Conservation (phyloP, 1,140 invertebrate species). For the Saccostrea glomerata region DNA sequence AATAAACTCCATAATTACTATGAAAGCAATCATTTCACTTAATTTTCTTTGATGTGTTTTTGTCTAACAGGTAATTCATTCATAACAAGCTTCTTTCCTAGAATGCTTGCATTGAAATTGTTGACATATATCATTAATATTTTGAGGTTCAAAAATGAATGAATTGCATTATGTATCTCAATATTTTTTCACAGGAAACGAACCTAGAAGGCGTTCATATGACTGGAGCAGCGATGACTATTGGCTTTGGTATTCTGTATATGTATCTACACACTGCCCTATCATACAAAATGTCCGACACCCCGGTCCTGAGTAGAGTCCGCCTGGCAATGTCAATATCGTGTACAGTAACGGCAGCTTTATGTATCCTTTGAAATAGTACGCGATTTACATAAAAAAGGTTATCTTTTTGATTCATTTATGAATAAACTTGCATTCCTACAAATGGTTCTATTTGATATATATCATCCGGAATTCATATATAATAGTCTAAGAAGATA, state of each 20-base stretch:
- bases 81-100: too few species aligned
- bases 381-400: background rate
- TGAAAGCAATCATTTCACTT: too few species aligned
- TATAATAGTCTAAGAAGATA: background rate
- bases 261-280: constrained; percentile 75
- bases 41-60: too few species aligned
- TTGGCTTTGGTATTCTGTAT: constrained; percentile 76
- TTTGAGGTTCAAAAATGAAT: background rate
- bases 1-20: too few species aligned
- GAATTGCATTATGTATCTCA: background rate
- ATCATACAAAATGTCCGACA: constrained; percentile 75
- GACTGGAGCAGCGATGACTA: constrained; percentile 74
- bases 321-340: constrained; percentile 64
- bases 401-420: background rate
- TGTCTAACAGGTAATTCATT: too few species aligned
- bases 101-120: background rate
- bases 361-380: constrained; percentile 26
- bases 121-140: background rate
- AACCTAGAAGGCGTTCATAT: constrained; percentile 77
- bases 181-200: constrained; percentile 73
- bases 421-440: background rate
- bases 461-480: background rate
- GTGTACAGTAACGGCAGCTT: background rate
- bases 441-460: background rate
- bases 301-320: constrained; percentile 68